Base-by-base conservation (phyloP, 2,113 vertebrate genomes). In the Malurus cyaneus region DNA sequence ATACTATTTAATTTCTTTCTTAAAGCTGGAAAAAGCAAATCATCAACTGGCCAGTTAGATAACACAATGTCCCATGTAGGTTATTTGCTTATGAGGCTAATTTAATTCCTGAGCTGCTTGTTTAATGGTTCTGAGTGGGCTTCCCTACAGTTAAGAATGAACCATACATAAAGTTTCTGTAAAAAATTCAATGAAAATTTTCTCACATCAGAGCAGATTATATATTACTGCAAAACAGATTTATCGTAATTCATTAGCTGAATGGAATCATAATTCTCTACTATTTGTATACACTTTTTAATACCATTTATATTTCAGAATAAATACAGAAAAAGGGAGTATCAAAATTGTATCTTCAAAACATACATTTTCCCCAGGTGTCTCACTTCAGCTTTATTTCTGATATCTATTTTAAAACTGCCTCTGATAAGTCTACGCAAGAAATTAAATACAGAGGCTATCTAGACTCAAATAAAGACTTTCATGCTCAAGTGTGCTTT, bases 1-100 rank as follows among this genome's bases (percentile, higher is more conserved):
- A 96, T 97, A 96, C 92, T 96, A 98, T 98, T 98, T 98, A 97
- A 97, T 98, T 98, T 98, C 94, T 98, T 98, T 98, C 96, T 98
- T 97, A 94, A 97, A 98, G 91, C 95, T 94, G 80, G 88, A 97
- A 97, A 97, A 97, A 98, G 91, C 80, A 95, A 97, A 96, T 80
- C 97, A 97, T 98, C 96, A 97, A 97, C 97, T 98, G 98, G 98
- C 95, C 98, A 97, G 97, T 95, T 96, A 98, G 98, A 98, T 98
- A 98, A 97, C 96, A 97, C 66, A 97, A 89, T 98, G 97, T 97
- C 91, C 91, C 91, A 93, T 96, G 90, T 96, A 98, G 94, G 94
- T 94, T 98, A 97, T 98, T 98, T 98, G 78, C 97, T 97, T 98
- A 97, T 53, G 80, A 80, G 89, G 94, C 92, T 97, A 98, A 97